phyloP scores from a whole-genome alignment of 2,113 vertebrate genomes.

The Tilapia sparmanii region DNA sequence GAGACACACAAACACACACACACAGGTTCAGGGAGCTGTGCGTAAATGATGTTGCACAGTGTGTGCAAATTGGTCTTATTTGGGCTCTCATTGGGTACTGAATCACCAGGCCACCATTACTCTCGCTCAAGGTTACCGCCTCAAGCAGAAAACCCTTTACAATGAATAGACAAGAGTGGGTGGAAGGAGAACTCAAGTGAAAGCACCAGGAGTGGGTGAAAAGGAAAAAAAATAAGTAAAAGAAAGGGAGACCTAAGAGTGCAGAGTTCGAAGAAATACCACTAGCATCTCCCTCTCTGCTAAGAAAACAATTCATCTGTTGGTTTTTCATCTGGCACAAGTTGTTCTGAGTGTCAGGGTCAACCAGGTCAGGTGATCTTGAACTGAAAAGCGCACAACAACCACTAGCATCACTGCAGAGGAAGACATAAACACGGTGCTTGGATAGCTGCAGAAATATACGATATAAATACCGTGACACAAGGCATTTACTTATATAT shows the following conservation, averaged over 20 bases:
- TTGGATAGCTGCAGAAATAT: background rate
- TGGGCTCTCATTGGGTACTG: background rate
- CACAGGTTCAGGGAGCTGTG: background rate
- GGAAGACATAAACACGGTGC: background rate
- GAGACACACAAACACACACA: background rate
- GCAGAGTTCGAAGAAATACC: background rate
- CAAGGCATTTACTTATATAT: background rate
- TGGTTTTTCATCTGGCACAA: background rate
- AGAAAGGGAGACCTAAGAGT: background rate
- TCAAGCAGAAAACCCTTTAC: background rate
- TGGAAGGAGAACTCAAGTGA: background rate
- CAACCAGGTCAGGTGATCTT: slow-evolving; percentile 1
- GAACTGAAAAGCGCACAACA: background rate
- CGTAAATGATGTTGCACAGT: background rate
- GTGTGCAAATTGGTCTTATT: background rate
- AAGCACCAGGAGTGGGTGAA: background rate
- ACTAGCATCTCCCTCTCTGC: background rate
- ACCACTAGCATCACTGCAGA: background rate
- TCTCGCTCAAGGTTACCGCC: background rate
- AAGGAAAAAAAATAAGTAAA: background rate
- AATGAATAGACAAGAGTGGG: slow-evolving; percentile 30
- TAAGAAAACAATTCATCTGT: background rate
- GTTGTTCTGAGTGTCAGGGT: background rate
- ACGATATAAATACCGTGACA: background rate
- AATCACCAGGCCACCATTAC: background rate